phyloP scores from a whole-genome alignment of 92 coral and sea anemone genomes.

The Siderastrea siderea region DNA sequence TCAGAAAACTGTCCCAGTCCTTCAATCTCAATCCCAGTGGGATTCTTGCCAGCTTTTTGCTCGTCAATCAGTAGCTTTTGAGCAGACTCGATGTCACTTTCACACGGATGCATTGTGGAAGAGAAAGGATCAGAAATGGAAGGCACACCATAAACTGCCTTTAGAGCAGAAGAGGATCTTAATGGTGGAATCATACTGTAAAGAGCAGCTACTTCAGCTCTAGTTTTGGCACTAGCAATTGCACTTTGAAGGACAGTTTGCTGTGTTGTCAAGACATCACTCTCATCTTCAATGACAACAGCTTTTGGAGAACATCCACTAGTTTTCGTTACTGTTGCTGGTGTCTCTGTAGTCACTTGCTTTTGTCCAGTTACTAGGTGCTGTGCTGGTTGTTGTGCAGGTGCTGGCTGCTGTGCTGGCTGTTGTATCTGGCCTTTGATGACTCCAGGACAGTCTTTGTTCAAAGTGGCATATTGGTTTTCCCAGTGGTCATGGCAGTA shows the following conservation, averaged over 20 bases:
- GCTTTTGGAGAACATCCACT: not conserved
- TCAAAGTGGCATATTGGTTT: not conserved
- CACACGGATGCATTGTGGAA: constrained; percentile 33
- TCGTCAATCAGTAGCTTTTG: constrained; percentile 3
- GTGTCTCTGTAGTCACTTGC: too few relatives aligned
- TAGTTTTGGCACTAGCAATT: constrained; percentile 36
- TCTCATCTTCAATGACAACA: constrained; percentile 9
- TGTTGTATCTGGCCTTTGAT: too few relatives aligned
- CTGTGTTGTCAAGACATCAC: not conserved
- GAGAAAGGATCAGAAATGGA: constrained; percentile 30
- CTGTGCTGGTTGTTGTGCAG: too few relatives aligned
- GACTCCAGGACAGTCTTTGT: too few relatives aligned
- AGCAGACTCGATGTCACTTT: constrained; percentile 12
- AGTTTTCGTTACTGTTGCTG: too few relatives aligned
- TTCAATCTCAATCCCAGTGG: constrained; percentile 18
- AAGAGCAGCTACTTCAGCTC: constrained; percentile 58
- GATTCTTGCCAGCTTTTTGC: constrained; percentile 33
- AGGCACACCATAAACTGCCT: constrained; percentile 1
- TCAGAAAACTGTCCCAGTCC: constrained; percentile 47
- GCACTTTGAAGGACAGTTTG: constrained; percentile 3
- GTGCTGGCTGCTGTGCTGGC: too few relatives aligned
- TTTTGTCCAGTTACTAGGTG: too few relatives aligned
- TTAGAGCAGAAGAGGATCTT: not conserved
- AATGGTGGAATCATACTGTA: not conserved
- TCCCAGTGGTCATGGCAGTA: constrained; percentile 37